A percentile compares a stretch with the other conserved stretches of the same genome.
Evolutionary conservation across 2,797 vertebrate genomes (phyloP).

Genomic region (Alauda arvensis): DNA sequence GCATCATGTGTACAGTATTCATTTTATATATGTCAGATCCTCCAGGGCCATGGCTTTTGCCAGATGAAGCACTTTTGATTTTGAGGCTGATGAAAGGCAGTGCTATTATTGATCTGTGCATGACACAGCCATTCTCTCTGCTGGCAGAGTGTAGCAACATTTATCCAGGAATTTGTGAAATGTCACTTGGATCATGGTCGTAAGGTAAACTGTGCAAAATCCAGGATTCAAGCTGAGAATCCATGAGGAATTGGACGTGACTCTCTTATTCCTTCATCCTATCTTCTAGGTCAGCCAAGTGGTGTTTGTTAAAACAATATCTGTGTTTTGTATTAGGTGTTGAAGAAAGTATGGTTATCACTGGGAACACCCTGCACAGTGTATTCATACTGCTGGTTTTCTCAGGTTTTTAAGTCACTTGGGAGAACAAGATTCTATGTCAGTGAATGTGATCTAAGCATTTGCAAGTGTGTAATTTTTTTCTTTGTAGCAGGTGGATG

Average conservation of each 20-base stretch:
- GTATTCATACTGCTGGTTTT: slow-evolving; percentile 31
- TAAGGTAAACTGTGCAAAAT: slow-evolving; percentile 78
- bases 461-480: neutral
- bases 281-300: slow-evolving; percentile 67
- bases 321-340: slow-evolving; percentile 66
- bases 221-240: slow-evolving; percentile 68
- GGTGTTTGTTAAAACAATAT: slow-evolving; percentile 70
- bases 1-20: slow-evolving; percentile 60
- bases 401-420: slow-evolving; percentile 31
- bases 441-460: slow-evolving; percentile 15
- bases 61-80: slow-evolving; percentile 76
- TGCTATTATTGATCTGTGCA: slow-evolving; percentile 80
- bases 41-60: slow-evolving; percentile 78
- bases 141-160: slow-evolving; percentile 80
- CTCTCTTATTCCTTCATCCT: slow-evolving; percentile 65
- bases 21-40: slow-evolving; percentile 73
- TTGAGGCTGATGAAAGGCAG: slow-evolving; percentile 78
- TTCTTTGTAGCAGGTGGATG: slow-evolving; percentile 6
- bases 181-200: slow-evolving; percentile 83
- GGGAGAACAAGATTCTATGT: slow-evolving; percentile 34
- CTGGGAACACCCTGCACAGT: slow-evolving; percentile 35
- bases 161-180: slow-evolving; percentile 88
- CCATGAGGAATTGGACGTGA: slow-evolving; percentile 73
- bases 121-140: slow-evolving; percentile 77
- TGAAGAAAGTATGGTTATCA: slow-evolving; percentile 57